These are phyloP conservation scores for Coecobrya sp. DNA, from an alignment of 2,888 invertebrate genomes.

Conservation along the genomic window DNA sequence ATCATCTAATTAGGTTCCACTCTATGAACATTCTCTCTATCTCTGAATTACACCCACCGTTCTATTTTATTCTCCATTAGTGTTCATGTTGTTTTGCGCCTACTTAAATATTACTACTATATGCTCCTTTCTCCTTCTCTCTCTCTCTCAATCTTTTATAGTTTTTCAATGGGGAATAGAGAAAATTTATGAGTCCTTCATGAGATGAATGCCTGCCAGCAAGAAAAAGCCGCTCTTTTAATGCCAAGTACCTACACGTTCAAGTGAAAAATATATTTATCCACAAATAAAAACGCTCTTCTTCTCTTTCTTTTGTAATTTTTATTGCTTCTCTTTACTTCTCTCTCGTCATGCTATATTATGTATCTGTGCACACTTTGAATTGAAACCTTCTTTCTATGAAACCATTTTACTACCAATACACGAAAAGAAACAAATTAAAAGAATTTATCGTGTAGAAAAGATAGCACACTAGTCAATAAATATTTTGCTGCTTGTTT, in stretches of 20 bases:
- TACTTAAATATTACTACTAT: conserved; percentile 11
- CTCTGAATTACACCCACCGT: no score
- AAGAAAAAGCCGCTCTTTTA: conserved; percentile 24
- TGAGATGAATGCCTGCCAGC: conserved; percentile 44
- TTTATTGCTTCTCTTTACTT: conserved; percentile 16
- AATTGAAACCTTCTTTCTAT: conserved; percentile 24
- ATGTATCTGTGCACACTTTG: not conserved
- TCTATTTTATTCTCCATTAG: not conserved
- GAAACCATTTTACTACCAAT: not conserved
- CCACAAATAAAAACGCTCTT: conserved; percentile 12
- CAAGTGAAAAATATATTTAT: not conserved
- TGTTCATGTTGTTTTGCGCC: not conserved
- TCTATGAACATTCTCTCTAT: no score
- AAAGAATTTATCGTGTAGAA: not conserved
- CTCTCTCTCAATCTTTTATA: conserved; percentile 8
- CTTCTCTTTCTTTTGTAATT: not conserved
- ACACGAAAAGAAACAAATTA: conserved; percentile 10
- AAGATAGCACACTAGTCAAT: not conserved
- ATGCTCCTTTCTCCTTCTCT: not conserved
- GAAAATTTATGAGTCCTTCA: conserved; percentile 52
- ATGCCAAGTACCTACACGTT: conserved; percentile 1
- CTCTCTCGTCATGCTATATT: not conserved
- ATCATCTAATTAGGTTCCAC: conserved; percentile 39
- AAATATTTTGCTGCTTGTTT: not conserved
- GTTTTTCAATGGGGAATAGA: conserved; percentile 24